Conservation (phyloP, 2,888 invertebrate species). For the Sinohyriopsis cumingii region DNA sequence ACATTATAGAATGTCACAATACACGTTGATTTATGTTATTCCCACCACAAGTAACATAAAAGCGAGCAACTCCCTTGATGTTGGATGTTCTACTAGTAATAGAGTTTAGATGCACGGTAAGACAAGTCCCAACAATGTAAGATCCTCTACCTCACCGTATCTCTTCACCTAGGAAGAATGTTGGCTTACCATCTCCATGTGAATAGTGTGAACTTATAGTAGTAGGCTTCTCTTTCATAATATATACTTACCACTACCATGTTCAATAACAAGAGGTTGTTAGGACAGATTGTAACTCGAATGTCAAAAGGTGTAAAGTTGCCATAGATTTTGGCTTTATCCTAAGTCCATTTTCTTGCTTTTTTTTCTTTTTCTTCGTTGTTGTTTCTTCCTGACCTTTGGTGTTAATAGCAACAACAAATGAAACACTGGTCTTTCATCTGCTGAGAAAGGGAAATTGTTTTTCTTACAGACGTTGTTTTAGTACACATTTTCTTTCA, state of each 20-base stretch:
- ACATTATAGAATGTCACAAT: not conserved
- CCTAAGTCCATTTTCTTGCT: slow-evolving; percentile 12
- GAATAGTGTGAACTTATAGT: slow-evolving; percentile 21
- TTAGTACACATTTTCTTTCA: slow-evolving; percentile 10
- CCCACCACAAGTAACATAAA: not conserved
- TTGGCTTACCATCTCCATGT: slow-evolving; percentile 10
- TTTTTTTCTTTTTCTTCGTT: not conserved
- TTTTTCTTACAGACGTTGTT: slow-evolving; percentile 10
- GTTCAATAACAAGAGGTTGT: slow-evolving; percentile 12
- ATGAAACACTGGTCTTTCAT: slow-evolving; percentile 20
- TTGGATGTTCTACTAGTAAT: not conserved
- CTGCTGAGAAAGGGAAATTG: slow-evolving; percentile 11
- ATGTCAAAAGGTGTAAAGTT: slow-evolving; percentile 10
- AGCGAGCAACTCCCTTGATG: not conserved
- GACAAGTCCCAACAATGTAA: slow-evolving; percentile 14
- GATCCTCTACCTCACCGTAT: slow-evolving; percentile 16
- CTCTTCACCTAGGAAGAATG: slow-evolving; percentile 19
- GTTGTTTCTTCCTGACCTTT: slow-evolving; percentile 3
- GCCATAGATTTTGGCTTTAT: slow-evolving; percentile 2
- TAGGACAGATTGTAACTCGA: slow-evolving; percentile 22
- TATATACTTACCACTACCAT: slow-evolving; percentile 8
- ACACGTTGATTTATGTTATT: not conserved
- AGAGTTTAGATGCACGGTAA: slow-evolving; percentile 5
- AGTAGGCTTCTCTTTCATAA: slow-evolving; percentile 17
- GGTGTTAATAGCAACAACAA: slow-evolving; percentile 4